Conservation (phyloP, 2,113 vertebrate genomes). For the Ia io region DNA sequence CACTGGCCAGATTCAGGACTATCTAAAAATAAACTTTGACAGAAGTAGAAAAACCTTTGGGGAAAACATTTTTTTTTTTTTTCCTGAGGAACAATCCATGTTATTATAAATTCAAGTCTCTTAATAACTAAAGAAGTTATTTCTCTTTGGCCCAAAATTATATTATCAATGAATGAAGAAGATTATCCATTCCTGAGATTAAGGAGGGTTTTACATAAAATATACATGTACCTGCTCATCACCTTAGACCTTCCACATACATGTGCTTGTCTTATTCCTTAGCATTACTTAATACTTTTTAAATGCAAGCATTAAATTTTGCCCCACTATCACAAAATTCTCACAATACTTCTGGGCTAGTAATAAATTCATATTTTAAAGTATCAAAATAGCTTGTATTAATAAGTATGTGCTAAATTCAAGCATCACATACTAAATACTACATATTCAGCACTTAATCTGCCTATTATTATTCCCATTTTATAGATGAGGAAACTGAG, state of each 20-base stretch:
- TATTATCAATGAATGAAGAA: slow-evolving; percentile 1
- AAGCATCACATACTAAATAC: background rate
- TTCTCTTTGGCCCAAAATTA: background rate
- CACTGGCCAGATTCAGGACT: background rate
- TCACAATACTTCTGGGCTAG: background rate
- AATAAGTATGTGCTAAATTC: background rate
- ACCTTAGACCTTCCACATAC: background rate
- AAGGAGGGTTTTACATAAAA: background rate
- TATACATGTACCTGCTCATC: background rate
- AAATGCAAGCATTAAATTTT: background rate
- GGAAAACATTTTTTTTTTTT: background rate
- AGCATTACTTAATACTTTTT: background rate
- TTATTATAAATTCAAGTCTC: background rate
- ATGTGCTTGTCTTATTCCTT: background rate
- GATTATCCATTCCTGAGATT: background rate
- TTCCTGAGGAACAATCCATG: background rate
- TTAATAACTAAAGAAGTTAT: background rate
- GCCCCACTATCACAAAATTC: background rate
- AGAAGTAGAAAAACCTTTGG: background rate
- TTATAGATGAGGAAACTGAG: background rate
- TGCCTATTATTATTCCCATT: background rate
- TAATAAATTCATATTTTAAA: slow-evolving; percentile 42
- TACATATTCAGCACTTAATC: background rate
- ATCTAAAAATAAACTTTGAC: slow-evolving; percentile 21
- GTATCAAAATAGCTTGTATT: background rate